Base-by-base conservation (phyloP, 2,888 invertebrate species). In the Platynereis dumerilii region DNA sequence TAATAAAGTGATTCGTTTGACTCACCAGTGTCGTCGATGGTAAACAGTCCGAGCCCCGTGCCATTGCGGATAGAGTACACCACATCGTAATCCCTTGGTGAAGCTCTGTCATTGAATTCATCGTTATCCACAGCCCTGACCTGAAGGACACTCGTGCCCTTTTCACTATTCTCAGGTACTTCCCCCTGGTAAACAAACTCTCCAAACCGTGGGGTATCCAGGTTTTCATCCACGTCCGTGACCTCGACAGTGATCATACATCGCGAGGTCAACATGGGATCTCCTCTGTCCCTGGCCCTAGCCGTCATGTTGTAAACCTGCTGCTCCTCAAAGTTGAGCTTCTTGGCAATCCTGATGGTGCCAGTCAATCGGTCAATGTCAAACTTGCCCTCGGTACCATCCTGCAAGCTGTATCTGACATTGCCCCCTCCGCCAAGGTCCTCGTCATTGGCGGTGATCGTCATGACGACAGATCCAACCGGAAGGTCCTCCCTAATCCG, bases 151-250 rank as follows among this genome's bases (percentile, higher is more conserved):
- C 89, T 86, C 2, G 92, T 89, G 63, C 92, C 93, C 53, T 90
- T 87, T 5, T 91, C 89, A 76, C 89, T 88, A 84, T 94, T 94
- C 86, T 97, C 96, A 65, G 86, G 86, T 69, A 96, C 91, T 73
- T 86, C 87, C 59, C 91, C 92, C 68, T 88, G 85, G 70, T 91
- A 75, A 72, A 93, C 92, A 78, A 91, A 91, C 82, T 92, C 92
- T 60, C 88, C 88, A 84, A 96, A 96, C 72, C 87, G 86, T 1
- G 96, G 95, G 61, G 93, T 87, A 84, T 90, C 89, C 64, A 90
- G 87, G 85, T 96, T 96, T 86, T 96, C 96, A 86, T 97, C 94
- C 22, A 96, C 96, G 86, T 97, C 96, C 73, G 92, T 91, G 69
- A 86, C 83, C 85, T 95, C 93, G 61, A 97, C 89, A 60, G 85